These are phyloP conservation scores for Myathropa florea DNA, from an alignment of 2,888 invertebrate genomes.

Conservation along the genomic window DNA sequence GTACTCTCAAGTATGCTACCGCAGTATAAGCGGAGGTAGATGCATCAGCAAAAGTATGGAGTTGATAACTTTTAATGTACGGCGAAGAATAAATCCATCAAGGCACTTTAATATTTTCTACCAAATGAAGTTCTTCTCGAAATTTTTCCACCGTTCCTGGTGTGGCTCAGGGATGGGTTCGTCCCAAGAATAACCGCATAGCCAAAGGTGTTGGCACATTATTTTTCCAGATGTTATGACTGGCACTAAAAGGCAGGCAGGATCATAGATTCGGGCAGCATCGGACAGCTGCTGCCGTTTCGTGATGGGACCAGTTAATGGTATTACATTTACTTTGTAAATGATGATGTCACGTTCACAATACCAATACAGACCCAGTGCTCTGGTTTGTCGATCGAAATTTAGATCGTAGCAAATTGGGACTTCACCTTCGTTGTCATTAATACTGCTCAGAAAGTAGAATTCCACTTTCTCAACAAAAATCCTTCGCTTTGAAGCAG, in stretches of 20 bases:
- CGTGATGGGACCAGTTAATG: not conserved
- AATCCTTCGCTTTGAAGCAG: conserved; percentile 21
- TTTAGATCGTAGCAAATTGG: not conserved
- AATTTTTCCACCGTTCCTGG: no score
- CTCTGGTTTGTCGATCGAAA: no score
- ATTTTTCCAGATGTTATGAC: conserved; percentile 26
- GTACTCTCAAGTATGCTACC: conserved; percentile 40
- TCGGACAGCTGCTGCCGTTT: conserved; percentile 19
- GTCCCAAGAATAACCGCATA: no score
- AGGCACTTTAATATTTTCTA: no score
- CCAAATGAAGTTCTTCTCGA: no score
- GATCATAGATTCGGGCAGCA: conserved; percentile 32
- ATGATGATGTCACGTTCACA: not conserved
- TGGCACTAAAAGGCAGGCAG: conserved; percentile 9
- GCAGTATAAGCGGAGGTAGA: conserved; percentile 45
- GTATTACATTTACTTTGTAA: conserved; percentile 15
- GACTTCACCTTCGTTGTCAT: not conserved
- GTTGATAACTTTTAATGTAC: no score
- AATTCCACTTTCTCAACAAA: conserved; percentile 41
- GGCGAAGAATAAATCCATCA: no score
- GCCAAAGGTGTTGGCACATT: no score
- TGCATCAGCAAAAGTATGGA: no score
- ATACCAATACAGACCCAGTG: no score
- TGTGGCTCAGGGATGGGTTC: no score
- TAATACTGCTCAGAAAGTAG: conserved; percentile 5